These are phyloP conservation scores for Marronus borbonicus DNA, from an alignment of 2,888 invertebrate genomes.

Conservation along the genomic window DNA sequence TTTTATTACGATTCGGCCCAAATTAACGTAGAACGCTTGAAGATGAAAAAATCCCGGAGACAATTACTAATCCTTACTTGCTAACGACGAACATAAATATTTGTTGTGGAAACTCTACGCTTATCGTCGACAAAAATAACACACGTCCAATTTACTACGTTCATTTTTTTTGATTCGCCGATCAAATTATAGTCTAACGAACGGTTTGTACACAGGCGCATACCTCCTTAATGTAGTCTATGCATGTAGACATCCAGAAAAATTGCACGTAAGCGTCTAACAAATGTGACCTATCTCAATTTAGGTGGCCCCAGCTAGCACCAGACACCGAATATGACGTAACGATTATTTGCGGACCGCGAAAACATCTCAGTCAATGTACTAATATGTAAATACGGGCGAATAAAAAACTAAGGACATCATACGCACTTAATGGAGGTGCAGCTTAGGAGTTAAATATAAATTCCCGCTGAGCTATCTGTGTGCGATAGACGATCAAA, in stretches of 20 bases:
- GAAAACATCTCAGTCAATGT: constrained; percentile 48
- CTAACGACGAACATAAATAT: not conserved
- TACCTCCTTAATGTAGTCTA: not conserved
- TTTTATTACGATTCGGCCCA: no score
- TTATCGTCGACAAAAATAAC: not conserved
- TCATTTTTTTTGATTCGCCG: not conserved
- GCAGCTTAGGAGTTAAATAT: no score
- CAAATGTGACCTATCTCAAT: constrained; percentile 60
- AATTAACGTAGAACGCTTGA: no score
- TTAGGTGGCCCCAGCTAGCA: constrained; percentile 54
- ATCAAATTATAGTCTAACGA: not conserved
- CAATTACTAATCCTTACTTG: no score
- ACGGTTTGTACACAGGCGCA: not conserved
- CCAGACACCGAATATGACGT: constrained; percentile 44
- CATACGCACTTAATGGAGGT: no score
- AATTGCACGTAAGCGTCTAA: constrained; percentile 31
- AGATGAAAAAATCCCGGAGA: no score
- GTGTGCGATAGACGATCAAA: no score
- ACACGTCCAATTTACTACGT: not conserved
- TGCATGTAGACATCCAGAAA: constrained; percentile 15
- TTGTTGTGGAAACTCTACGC: not conserved
- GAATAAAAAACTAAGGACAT: not conserved
- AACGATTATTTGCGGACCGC: constrained; percentile 32
- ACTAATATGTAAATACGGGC: constrained; percentile 52
- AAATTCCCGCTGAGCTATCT: no score